Base-by-base conservation (phyloP, 2,797 vertebrate species). In the Parambassis ranga region DNA sequence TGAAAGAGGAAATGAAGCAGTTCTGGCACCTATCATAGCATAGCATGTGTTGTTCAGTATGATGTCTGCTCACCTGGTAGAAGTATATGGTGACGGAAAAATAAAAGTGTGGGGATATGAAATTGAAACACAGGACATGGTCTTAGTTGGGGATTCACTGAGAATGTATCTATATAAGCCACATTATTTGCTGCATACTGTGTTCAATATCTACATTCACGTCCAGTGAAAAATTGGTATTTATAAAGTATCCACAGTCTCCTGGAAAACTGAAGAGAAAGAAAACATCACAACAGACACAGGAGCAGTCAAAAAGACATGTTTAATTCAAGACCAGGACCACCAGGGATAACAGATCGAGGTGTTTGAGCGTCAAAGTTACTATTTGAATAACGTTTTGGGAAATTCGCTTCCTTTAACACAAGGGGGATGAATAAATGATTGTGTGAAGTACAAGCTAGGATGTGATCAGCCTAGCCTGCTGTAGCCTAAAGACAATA, bases 131-230 rank as follows among this genome's bases (percentile, higher is more conserved):
- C 53, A 56, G 68, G 27, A 56, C 55, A 42, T 7, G 10, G 51
- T 70, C 48, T 61, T 46, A 51, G 37, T 43, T 35, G 47, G 60
- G 44, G 28, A 70, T 67, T 50, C 37, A 48, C 32, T 39, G 50
- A 24, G 26, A 57, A 55, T 16, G 48, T 49, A 52, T 66, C 43
- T 60, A 48, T 56, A 31, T 66, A 65, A 76, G 35, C 42, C 64
- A 43, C 50, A 55, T 42, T 71, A 74, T 77, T 72, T 70, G 52
- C 36, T 67, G 48, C 63, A 59, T 39, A 52, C 62, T 62, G 65
- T n/a, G 66, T 63, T 63, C 49, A 66, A 65, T 61, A 66, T 71
- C 42, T 74, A 24, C 47, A 63, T 64, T 62, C 19, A 51, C 48
- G 46, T 57, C 50, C 20, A 27, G 16, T 38, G 27, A 63, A 60